Base-by-base conservation (phyloP, 2,797 vertebrate species). In the Aphelocoma californica region DNA sequence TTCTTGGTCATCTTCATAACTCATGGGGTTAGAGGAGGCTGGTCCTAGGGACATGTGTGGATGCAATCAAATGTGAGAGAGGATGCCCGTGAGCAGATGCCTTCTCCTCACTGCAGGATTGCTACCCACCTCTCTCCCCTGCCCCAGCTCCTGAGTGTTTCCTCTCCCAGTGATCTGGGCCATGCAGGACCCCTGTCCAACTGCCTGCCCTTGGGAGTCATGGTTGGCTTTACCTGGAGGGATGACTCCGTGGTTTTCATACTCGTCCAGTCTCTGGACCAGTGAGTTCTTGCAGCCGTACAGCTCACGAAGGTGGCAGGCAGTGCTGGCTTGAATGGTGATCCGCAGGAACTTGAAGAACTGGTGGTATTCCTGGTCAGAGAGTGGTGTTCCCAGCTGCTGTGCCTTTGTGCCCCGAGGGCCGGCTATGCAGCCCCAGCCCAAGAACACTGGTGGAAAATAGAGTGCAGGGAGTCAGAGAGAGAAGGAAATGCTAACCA, bases 191-290 rank as follows among this genome's bases (percentile, higher is more conserved):
- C 14, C 45, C 29, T 21, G 15, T 45, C 28, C 24, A 5, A 25
- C 40, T 44, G 15, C 44, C 53, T 85, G 57, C 53, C 47, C 32
- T 32, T 65, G 73, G 62, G 31, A 71, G 32, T 47, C 54, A 9
- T 0, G 1, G 24, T 34, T 8, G 8, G 54, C 64, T 91, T 95
- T 96, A 97, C 95, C 96, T 28, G 90, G 8, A 66, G 97, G 97
- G 57, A 97, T 84, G 47, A 69, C 23, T 71, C 96, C 95, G 0
- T 97, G 97, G 79, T 97, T 97, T 89, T 97, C 95, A 0, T 96
- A 97, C 71, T 81, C 23, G 2, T 97, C 97, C 83, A 97, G 51
- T 24, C 28, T 73, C 69, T 5, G 90, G 31, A 97, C 14, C 42
- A 95, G 42, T 1, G 86, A 31, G 29, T 97, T 71, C 57, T 86